Evolutionary conservation across 1,140 invertebrate genomes (phyloP), one percentile per base, ranked within the genome.

Genomic region (Drosophila mojavensis): DNA sequence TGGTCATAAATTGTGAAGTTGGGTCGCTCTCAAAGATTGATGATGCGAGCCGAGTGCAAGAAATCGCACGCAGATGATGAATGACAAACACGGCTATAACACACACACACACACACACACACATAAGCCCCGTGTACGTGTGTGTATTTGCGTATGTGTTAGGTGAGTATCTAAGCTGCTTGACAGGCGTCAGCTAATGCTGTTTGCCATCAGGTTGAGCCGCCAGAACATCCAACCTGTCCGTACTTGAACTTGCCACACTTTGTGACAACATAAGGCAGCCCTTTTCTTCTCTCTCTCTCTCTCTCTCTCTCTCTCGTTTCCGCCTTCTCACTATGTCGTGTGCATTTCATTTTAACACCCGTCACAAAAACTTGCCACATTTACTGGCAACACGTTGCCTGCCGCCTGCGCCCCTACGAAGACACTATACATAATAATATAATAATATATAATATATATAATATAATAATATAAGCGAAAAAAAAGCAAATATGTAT

Each of bases 31-130:
- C 36, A 69, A 65, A 88, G 83, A 88, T 83, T 88, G 83, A 88
- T 88, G 84, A 88, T 79, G 81, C 51, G 62, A 62, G 63, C 59
- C 55, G 67, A 79, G 73, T 79, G 66, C 72, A 62, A 77, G 82
- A 80, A 88, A 84, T 81, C 77, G 79, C 80, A 63, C 47, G 64
- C 70, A 71, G 77, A 88, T 88, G 84, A 88, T 88, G 84, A 69
- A 88, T 88, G 84, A 73, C 64, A 63, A 65, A 65, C 66, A 28
- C 70, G 76, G 67, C 67, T 67, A 60, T 48, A 63, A 80, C 69
- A 76, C 66, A 79, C 53, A 33, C 33, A 33, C 33, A 33, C 33
- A 33, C 33, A 33, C 33, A 33, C 33, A 33, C 33, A 33, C 33
- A 33, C 28, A 30, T 6, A 33, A 7, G 6, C 33, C 33, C 5